Percentiles rank a stretch among this genome's conserved stretches.
These are phyloP conservation scores for Euura saliciscinereae DNA, from an alignment of 1,140 invertebrate genomes.

Conservation along the genomic window DNA sequence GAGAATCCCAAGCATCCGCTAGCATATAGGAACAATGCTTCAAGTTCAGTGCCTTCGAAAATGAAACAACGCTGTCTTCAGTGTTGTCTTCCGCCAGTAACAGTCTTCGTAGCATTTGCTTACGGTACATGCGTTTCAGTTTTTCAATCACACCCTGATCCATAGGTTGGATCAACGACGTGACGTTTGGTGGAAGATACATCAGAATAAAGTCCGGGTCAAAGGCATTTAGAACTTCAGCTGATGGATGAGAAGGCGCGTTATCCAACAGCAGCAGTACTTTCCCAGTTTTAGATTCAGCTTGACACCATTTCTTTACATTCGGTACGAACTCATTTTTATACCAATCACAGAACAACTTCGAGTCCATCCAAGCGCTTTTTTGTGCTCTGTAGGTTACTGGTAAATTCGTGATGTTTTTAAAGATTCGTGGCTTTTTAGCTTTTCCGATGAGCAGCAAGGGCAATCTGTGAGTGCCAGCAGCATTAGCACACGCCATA, in stretches of 20 bases:
- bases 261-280: no score
- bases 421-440: slow-evolving; percentile 38
- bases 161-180: slow-evolving; percentile 51
- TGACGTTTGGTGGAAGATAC: slow-evolving; percentile 50
- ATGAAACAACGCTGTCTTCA: slow-evolving; percentile 28
- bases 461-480: no score
- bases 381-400: slow-evolving; percentile 22
- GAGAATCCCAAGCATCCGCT: slow-evolving; percentile 43
- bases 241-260: slow-evolving; percentile 47
- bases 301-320: not conserved
- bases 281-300: slow-evolving; percentile 8
- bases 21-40: slow-evolving; percentile 41
- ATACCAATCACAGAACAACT: slow-evolving; percentile 12
- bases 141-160: slow-evolving; percentile 54
- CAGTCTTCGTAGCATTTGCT: slow-evolving; percentile 26
- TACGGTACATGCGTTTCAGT: slow-evolving; percentile 30
- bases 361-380: slow-evolving; percentile 24
- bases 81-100: slow-evolving; percentile 21
- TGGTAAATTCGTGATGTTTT: slow-evolving; percentile 18
- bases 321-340: not conserved
- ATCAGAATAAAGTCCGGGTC: slow-evolving; percentile 21
- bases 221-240: slow-evolving; percentile 36
- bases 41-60: slow-evolving; percentile 30
- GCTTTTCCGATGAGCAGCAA: no score
- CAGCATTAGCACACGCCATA: no score